Percentiles rank a stretch among this genome's conserved stretches.
phyloP scores from a whole-genome alignment of 2,113 vertebrate species.

The Atractosteus spatula region DNA sequence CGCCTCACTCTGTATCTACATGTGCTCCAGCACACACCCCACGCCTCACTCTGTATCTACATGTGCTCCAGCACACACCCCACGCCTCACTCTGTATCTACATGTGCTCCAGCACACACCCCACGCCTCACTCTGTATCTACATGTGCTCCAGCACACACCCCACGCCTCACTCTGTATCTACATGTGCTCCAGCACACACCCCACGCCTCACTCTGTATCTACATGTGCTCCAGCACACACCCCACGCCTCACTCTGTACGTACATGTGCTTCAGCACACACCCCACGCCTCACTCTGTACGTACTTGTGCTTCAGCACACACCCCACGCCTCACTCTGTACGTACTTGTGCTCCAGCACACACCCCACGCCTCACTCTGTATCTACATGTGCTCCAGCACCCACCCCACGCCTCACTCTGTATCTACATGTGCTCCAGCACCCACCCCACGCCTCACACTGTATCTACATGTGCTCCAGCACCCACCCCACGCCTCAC shows the following conservation, averaged over 20 bases:
- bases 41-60: not conserved
- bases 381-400: not conserved
- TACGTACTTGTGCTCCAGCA: slow-evolving; percentile 54
- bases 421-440: not conserved
- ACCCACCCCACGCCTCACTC: not conserved
- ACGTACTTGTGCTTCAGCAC: no score
- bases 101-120: no score
- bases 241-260: slow-evolving; percentile 9
- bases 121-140: slow-evolving; percentile 9
- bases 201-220: no score
- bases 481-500: not conserved
- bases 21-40: not conserved
- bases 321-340: no score
- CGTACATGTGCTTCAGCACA: not conserved
- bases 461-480: no score
- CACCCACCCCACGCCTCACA: not conserved
- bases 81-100: no score
- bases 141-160: not conserved
- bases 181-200: not conserved
- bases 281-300: not conserved
- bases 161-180: not conserved
- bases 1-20: slow-evolving; percentile 1
- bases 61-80: not conserved
- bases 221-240: no score
- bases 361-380: slow-evolving; percentile 4